Evolutionary conservation across 2,113 vertebrate genomes (phyloP), one percentile per base, ranked within the genome.

Genomic region (Aptenodytes patagonicus): DNA sequence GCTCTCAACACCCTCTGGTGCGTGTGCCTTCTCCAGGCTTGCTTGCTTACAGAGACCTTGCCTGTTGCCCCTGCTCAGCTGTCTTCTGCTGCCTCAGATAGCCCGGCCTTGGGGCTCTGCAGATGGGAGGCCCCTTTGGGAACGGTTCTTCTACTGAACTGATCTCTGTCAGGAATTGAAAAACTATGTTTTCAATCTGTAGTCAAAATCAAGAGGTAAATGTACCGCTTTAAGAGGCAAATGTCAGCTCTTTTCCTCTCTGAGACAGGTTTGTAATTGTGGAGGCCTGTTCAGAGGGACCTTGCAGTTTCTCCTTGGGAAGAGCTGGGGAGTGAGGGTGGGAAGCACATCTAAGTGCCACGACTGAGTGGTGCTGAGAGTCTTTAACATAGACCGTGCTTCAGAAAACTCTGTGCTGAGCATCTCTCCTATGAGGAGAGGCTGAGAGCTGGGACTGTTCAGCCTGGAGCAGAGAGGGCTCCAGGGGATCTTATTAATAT

Each of bases 91-190:
- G 2, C 31, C 34, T 34, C 2, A 1, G 29, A 3, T 1, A 47
- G 62, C 40, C 24, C 22, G 52, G 21, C 28, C 51, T 5, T 17
- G 8, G 26, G 24, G 17, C n/a, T 54, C 36, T 10, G 24, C 10
- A 8, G 6, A 1, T 4, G 1, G 28, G 32, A 6, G 13, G 1
- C 9, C 5, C 11, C 25, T 54, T 3, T 21, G 52, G 19, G 26
- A 47, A 1, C 21, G 8, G 12, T 1, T 17, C 3, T 12, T 18
- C 8, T 34, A 10, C 10, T 0, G 0, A 22, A 14, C 13, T 2
- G 26, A 2, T 4, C 52, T 72, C 40, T 29, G 5, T 17, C 18
- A 28, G 14, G 21, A 25, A 12, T 1, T 49, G 46, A 13, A 49
- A 52, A 82, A 6, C 0, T 6, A 7, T 1, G 1, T 17, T 79